These are phyloP conservation scores for Chironomus striatipennis DNA, from an alignment of 1,140 invertebrate species.

Conservation along the genomic window DNA sequence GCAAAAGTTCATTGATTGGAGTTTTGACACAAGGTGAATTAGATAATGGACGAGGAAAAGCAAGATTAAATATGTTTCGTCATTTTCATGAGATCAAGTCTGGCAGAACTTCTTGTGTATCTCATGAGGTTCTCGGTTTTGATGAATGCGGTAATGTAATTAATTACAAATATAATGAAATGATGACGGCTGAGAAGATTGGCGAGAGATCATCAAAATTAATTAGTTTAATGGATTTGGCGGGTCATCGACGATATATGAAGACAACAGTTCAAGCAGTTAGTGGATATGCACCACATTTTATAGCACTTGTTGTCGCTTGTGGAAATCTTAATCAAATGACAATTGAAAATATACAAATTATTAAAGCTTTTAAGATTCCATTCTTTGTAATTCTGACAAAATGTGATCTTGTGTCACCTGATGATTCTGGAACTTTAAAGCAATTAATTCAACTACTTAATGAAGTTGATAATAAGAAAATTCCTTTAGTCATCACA, in stretches of 20 bases:
- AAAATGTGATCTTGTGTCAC: constrained; percentile 73
- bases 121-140: constrained; percentile 94
- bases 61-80: constrained; percentile 89
- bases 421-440: constrained; percentile 45
- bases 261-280: constrained; percentile 91
- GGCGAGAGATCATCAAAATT: constrained; percentile 83
- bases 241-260: constrained; percentile 93
- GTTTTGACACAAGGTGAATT: constrained; percentile 91
- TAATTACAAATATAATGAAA: constrained; percentile 78
- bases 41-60: constrained; percentile 91
- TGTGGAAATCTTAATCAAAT: constrained; percentile 54
- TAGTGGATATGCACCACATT: constrained; percentile 89
- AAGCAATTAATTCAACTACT: constrained; percentile 55
- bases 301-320: constrained; percentile 83
- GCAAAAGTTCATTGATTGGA: constrained; percentile 87
- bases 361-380: constrained; percentile 75
- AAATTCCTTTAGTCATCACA: constrained; percentile 58
- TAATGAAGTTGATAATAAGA: constrained; percentile 51
- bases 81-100: constrained; percentile 95
- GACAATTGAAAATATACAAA: constrained; percentile 73
- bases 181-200: constrained; percentile 89
- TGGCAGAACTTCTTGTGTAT: constrained; percentile 92
- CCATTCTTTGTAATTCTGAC: constrained; percentile 86
- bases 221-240: constrained; percentile 92
- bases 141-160: constrained; percentile 69